Conservation (phyloP, 64 coral and sea anemone species). For the Pocillopora damicornis region DNA sequence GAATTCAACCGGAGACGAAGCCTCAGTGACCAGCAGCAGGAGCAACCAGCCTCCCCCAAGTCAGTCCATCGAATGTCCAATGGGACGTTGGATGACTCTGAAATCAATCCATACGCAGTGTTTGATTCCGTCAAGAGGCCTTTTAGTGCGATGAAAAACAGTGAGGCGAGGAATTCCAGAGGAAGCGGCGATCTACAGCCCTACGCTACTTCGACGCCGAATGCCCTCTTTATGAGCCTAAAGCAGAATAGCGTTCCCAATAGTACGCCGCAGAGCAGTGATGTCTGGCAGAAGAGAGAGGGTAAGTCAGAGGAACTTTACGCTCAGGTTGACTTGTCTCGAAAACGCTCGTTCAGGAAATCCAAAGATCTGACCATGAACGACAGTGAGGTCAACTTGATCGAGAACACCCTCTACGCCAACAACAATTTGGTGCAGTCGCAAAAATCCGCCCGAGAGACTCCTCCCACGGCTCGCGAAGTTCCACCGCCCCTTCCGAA, state of each 20-base stretch:
- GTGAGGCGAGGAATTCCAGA: slow-evolving; percentile 20
- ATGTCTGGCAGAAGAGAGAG: slow-evolving; percentile 68
- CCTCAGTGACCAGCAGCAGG: neutral
- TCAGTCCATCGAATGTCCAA: neutral
- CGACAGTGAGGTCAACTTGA: slow-evolving; percentile 86
- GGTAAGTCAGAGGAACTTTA: slow-evolving; percentile 53
- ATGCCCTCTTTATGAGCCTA: slow-evolving; percentile 41
- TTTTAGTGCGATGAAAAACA: neutral
- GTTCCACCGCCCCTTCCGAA: slow-evolving; percentile 67
- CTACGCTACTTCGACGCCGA: slow-evolving; percentile 81
- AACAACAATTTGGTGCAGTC: slow-evolving; percentile 69
- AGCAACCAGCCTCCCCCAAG: neutral
- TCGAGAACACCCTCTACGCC: slow-evolving; percentile 85
- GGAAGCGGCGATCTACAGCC: slow-evolving; percentile 22
- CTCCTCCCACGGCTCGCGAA: neutral
- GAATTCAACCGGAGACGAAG: slow-evolving; percentile 11
- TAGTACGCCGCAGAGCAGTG: slow-evolving; percentile 28
- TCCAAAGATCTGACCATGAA: slow-evolving; percentile 71
- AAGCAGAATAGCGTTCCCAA: slow-evolving; percentile 6
- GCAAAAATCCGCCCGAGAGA: slow-evolving; percentile 29
- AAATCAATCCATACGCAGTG: slow-evolving; percentile 49
- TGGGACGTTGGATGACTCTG: slow-evolving; percentile 5
- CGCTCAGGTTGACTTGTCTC: slow-evolving; percentile 53
- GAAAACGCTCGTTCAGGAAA: slow-evolving; percentile 73
- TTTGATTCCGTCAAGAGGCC: slow-evolving; percentile 23